Percentiles rank a stretch among this genome's conserved stretches.
phyloP scores from a whole-genome alignment of 2,888 invertebrate species.

The Calephelis perditalis region DNA sequence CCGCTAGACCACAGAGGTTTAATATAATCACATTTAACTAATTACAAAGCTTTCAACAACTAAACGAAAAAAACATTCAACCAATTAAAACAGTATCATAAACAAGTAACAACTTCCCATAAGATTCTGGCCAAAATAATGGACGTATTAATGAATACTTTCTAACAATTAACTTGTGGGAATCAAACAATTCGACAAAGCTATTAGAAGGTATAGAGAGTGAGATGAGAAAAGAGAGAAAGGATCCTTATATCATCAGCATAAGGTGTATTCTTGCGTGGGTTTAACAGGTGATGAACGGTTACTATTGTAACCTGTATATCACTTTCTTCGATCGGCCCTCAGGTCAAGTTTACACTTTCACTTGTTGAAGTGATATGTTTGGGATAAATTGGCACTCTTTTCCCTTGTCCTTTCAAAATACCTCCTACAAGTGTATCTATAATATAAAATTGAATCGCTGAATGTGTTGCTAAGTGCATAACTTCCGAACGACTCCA shows the following conservation, averaged over 20 bases:
- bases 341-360: constrained; percentile 25
- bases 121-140: constrained; percentile 8
- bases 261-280: constrained; percentile 9
- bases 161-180: constrained; percentile 7
- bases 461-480: too few relatives aligned
- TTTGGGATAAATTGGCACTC: too few relatives aligned
- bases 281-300: neutral
- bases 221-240: neutral
- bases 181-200: constrained; percentile 9
- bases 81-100: neutral
- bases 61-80: neutral
- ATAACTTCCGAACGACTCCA: too few relatives aligned
- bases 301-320: constrained; percentile 23
- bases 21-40: too few relatives aligned
- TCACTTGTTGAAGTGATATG: constrained; percentile 20
- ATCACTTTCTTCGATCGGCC: constrained; percentile 28
- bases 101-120: constrained; percentile 1
- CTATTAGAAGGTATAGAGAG: constrained; percentile 12
- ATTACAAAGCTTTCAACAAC: too few relatives aligned
- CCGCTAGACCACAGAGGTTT: too few relatives aligned
- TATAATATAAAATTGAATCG: too few relatives aligned
- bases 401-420: too few relatives aligned
- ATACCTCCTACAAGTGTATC: too few relatives aligned
- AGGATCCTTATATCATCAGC: neutral
- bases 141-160: constrained; percentile 5